Evolutionary conservation across 1,140 invertebrate genomes (phyloP).

Genomic region (Brachionus manjavacas): DNA sequence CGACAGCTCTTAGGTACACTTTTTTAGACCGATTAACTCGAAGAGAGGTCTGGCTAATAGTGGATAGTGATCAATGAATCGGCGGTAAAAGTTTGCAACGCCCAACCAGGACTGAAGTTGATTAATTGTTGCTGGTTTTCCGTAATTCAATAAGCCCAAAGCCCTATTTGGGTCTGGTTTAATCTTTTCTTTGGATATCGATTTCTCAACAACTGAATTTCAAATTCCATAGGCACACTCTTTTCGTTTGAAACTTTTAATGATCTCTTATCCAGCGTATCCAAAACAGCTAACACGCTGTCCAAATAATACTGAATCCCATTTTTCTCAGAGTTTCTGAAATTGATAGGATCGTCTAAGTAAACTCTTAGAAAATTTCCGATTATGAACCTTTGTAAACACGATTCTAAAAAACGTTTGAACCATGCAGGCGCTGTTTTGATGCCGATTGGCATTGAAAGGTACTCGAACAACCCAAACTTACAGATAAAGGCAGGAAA

Average conservation of each 20-base stretch:
- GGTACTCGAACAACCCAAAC: conserved; percentile 40
- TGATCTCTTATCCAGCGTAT: background rate
- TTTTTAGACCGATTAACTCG: too few species aligned
- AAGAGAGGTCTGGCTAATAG: too few species aligned
- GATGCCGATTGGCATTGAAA: conserved; percentile 42
- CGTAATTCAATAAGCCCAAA: too few species aligned
- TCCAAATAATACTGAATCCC: background rate
- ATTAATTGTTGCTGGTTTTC: too few species aligned
- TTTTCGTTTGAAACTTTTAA: background rate
- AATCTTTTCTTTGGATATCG: too few species aligned
- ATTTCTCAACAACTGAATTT: too few species aligned
- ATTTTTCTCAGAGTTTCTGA: background rate
- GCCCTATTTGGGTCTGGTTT: too few species aligned
- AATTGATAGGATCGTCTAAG: background rate
- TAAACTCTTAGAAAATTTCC: background rate
- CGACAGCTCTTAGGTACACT: too few species aligned
- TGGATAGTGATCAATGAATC: too few species aligned
- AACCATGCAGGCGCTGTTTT: conserved; percentile 41
- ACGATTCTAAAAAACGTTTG: conserved; percentile 38
- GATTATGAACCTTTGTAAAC: background rate
- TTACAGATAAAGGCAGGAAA: background rate
- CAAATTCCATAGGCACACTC: background rate
- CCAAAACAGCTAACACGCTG: background rate
- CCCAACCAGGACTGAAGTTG: too few species aligned
- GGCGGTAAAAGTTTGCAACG: too few species aligned